Base-by-base conservation (phyloP, 2,797 vertebrate genomes). In the Acanthopagrus latus region DNA sequence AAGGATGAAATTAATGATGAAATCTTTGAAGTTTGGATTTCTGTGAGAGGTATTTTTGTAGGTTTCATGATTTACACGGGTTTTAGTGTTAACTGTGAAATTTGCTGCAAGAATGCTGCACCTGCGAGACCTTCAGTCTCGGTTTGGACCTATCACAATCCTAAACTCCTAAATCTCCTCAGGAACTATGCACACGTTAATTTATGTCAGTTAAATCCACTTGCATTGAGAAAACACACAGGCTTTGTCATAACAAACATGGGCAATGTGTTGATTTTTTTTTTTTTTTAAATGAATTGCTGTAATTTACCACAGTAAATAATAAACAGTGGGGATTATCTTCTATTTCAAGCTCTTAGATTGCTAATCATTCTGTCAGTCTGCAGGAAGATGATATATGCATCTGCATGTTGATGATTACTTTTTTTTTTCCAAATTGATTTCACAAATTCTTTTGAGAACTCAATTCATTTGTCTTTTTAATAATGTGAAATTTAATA, bases 401-500 rank as follows among this genome's bases (percentile, higher is more conserved):
- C 58, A 90, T 87, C 78, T 59, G 79, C 68, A 58, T 77, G 44
- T 58, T 83, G 84, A 83, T 81, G 62, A 82, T 85, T 65, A 76
- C 86, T 85, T 85, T 82, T 75, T 38, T 8, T 33, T 38, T 38
- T 9, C 4, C 33, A 79, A 90, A 92, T 85, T 86, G 79, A 94
- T 93, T 90, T 79, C 82, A 92, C 92, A 88, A 96, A 95, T 96
- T 96, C 94, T 96, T 94, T 92, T 89, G 94, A 93, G 95, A 94
- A 93, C 86, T 94, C 94, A 94, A 95, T 95, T 94, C 93, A 95
- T 96, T 96, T 96, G 94, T 96, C 94, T 95, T 95, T 96, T 96
- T 94, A 93, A 93, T 95, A 93, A 93, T 94, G 95, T 93, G 89
- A 95, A 95, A 97, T 96, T 95, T 96, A 92, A 95, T 94, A 96